Percentiles rank a stretch among this genome's conserved stretches.
Conservation (phyloP, 2,888 invertebrate species). For the Vesta saturnalis region DNA sequence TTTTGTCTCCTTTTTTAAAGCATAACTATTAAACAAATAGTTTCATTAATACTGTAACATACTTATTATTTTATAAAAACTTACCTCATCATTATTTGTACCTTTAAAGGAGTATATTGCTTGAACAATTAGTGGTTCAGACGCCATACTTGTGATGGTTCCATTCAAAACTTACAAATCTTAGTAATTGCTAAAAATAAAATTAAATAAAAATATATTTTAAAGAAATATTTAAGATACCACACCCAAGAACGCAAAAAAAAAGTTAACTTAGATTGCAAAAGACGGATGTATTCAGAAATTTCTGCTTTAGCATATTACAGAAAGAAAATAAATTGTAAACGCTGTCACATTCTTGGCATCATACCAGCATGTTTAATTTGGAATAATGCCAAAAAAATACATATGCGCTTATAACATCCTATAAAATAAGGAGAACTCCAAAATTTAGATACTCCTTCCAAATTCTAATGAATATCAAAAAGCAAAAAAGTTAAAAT, state of each 20-base stretch:
- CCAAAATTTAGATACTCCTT: too few species aligned
- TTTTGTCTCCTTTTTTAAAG: conserved; percentile 95
- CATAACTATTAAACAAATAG: conserved; percentile 71
- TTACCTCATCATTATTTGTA: conserved; percentile 95
- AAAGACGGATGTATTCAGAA: conserved; percentile 26
- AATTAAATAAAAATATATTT: conserved; percentile 1
- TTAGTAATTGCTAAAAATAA: conserved; percentile 10
- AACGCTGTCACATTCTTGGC: conserved; percentile 63
- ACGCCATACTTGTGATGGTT: conserved; percentile 61
- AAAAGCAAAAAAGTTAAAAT: too few species aligned
- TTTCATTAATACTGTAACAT: not conserved
- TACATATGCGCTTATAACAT: conserved; percentile 33
- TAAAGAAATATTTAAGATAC: not conserved
- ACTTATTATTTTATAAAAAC: not conserved
- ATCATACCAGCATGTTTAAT: conserved; percentile 41
- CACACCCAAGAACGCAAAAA: conserved; percentile 2
- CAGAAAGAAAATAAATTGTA: conserved; percentile 53
- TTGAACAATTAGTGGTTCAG: conserved; percentile 78
- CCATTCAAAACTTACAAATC: conserved; percentile 30
- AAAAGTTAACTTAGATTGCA: conserved; percentile 17
- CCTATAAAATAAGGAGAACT: conserved; percentile 12
- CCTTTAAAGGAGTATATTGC: conserved; percentile 95
- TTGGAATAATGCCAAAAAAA: conserved; percentile 43
- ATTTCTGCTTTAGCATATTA: conserved; percentile 23
- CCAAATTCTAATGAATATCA: too few species aligned